Base-by-base conservation (phyloP, 2,888 invertebrate species). In the Cryptophagus acutangulus region DNA sequence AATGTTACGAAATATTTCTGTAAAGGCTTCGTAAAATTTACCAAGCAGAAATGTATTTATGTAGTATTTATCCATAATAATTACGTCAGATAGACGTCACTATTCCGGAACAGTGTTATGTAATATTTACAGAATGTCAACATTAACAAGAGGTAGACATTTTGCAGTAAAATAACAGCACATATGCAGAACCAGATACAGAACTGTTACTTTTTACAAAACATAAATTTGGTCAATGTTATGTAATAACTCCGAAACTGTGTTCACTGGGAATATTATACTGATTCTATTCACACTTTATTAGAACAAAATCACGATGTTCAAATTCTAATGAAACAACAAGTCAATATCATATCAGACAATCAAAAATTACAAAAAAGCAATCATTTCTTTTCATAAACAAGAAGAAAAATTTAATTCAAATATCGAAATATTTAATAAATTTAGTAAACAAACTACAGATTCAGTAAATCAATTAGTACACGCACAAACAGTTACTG, bases 201-300 rank as follows among this genome's bases (percentile, higher is more conserved):
- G 24, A 20, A n/a, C 24, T 8, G 24, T 20, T 20, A 20, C 24
- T 20, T 20, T 20, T 20, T 20, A n/a, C 6, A n/a, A n/a, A 20
- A 20, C 24, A 20, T 20, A 20, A n/a, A n/a, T 8, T 20, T 8
- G n/a, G 24, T 20, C 6, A 20, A 8, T 20, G 24, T 20, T 6
- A 20, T 20, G 24, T 20, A 6, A 20, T 8, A 20, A 20, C n/a
- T 20, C 6, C 24, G 24, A 20, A 20, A 8, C 24, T 8, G 24
- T 20, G 24, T 20, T 20, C n/a, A 20, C 24, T 20, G 24, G 24
- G 24, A 20, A n/a, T n/a, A n/a, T n/a, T n/a, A n/a, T n/a, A n/a
- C n/a, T n/a, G n/a, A n/a, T n/a, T n/a, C n/a, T n/a, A n/a, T n/a
- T n/a, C n/a, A n/a, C n/a, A n/a, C n/a, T n/a, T n/a, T n/a, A n/a